phyloP scores from a whole-genome alignment of 2,888 invertebrate genomes.

The Amblyjoppa fuscipennis region DNA sequence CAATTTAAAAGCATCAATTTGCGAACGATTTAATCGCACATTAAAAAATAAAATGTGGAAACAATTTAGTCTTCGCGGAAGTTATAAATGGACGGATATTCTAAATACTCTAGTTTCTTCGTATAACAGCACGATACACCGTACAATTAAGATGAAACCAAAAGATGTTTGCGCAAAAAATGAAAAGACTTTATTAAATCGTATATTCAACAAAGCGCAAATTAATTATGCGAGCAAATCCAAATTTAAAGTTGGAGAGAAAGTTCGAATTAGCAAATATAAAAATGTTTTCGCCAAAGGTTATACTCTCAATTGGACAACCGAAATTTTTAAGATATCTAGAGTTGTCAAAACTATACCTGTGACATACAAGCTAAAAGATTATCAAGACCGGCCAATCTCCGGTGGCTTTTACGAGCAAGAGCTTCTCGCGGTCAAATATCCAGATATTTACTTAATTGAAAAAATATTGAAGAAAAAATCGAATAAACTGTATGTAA shows the following conservation, averaged over 20 bases:
- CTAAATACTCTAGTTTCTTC: conserved; percentile 49
- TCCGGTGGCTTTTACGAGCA: neutral
- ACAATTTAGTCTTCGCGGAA: conserved; percentile 67
- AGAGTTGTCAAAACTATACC: neutral
- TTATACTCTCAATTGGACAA: neutral
- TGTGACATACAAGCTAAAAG: neutral
- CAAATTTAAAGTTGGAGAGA: no score
- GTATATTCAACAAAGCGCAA: neutral
- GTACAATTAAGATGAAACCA: conserved; percentile 20
- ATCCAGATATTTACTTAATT: neutral
- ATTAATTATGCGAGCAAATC: no score
- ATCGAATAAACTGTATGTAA: neutral
- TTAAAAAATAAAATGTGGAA: no score
- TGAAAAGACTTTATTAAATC: neutral
- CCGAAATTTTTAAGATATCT: neutral
- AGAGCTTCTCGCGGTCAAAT: neutral
- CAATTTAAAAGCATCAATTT: conserved; percentile 71
- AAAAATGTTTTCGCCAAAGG: no score
- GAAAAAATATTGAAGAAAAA: neutral
- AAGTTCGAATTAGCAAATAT: no score
- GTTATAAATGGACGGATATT: conserved; percentile 70
- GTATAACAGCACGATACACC: conserved; percentile 67
- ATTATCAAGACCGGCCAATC: neutral
- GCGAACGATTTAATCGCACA: no score
- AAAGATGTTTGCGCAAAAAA: neutral